Base-by-base conservation (phyloP, 2,113 vertebrate genomes). In the Sinocyclocheilus anophthalmus region DNA sequence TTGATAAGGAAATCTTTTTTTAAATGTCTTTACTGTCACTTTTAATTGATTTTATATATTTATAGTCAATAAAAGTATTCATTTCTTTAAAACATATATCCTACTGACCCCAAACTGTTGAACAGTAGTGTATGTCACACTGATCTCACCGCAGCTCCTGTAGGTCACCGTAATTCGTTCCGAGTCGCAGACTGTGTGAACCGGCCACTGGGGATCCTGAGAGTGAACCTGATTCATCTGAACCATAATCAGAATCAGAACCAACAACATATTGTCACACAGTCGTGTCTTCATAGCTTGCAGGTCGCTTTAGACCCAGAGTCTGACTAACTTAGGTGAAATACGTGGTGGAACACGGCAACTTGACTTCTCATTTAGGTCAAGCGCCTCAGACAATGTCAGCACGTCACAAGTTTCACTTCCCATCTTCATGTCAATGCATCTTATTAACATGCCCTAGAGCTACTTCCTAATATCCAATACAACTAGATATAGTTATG, bases 71-170 rank as follows among this genome's bases (percentile, higher is more conserved):
- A 72, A 39, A 72, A 22, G 33, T 22, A 70, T 72, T 4, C 1
- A 20, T 70, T 22, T 72, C 69, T 10, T 11, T 10, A 37, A 39
- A 37, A 70, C 5, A 53, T 57, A 10, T 20, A 1, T 72, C 69
- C 16, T 33, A 33, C 26, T 69, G 65, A 22, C 57, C 57, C 57
- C 65, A 33, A 33, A 16, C 26, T 65, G 24, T 65, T 65, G 63
- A 65, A 70, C 16, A 37, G 30, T n/a, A 75, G 42, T 65, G 8
- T 59, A 16, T 11, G 16, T 11, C 30, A 26, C 67, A 5, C 45
- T n/a, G 30, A 78, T 86, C 85, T 87, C 83, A 88, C 76, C 85
- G 57, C 89, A 87, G 81, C 83, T 87, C 48, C 39, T 84, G 83
- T 83, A 87, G 24, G 33, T 50, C 20, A 84, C 61, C 16, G 73